A percentile compares a stretch with the other conserved stretches of the same genome.
Conservation (phyloP, 2,797 vertebrate species). For the Eutrigla gurnardus region DNA sequence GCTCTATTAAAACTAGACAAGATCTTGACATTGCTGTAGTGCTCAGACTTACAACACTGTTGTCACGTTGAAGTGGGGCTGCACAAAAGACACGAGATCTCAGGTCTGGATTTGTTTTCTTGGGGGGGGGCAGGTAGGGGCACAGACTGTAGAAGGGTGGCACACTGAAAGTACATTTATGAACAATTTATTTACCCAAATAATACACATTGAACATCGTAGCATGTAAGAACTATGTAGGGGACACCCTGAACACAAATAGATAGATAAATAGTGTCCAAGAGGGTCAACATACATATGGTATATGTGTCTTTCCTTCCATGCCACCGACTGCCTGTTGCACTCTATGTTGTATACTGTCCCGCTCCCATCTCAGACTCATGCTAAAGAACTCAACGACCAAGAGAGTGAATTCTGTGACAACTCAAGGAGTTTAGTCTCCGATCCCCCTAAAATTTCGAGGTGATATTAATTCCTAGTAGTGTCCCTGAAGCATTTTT, state of each 20-base stretch:
- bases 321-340: slow-evolving; percentile 18
- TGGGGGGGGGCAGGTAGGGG: too few relatives aligned
- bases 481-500: slow-evolving; percentile 12
- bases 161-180: too few relatives aligned
- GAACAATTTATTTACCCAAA: too few relatives aligned
- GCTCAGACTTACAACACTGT: background rate
- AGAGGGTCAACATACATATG: too few relatives aligned
- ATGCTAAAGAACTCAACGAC: background rate
- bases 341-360: slow-evolving; percentile 23
- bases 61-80: background rate
- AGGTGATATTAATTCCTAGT: slow-evolving; percentile 5
- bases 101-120: too few relatives aligned
- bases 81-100: background rate
- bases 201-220: too few relatives aligned
- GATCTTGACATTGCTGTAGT: background rate
- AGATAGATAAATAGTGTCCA: too few relatives aligned
- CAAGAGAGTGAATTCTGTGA: background rate
- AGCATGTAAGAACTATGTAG: too few relatives aligned
- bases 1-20: background rate
- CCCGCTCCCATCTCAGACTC: slow-evolving; percentile 20
- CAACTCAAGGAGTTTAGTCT: background rate
- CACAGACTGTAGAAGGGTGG: too few relatives aligned
- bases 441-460: background rate
- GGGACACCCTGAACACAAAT: too few relatives aligned
- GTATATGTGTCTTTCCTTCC: background rate